These are phyloP conservation scores for Poicephalus meyeri DNA, from an alignment of 2,113 vertebrate species.

Conservation along the genomic window DNA sequence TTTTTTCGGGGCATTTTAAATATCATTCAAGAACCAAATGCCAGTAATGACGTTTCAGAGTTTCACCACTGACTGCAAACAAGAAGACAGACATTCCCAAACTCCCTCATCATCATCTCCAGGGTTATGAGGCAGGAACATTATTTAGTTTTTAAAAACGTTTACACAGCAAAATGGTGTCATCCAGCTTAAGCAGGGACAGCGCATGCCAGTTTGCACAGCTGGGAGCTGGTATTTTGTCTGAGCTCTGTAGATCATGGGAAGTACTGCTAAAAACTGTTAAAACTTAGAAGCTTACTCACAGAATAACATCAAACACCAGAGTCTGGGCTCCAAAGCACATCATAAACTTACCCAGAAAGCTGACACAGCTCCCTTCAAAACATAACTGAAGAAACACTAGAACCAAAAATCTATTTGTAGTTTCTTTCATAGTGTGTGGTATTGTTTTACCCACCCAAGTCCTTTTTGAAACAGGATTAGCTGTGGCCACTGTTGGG, in stretches of 20 bases:
- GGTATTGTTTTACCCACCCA: neutral
- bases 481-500: neutral
- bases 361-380: neutral
- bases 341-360: neutral
- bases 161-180: neutral
- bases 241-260: neutral
- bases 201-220: neutral
- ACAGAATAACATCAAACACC: neutral
- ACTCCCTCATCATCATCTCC: neutral
- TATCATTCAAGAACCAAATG: neutral
- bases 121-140: neutral
- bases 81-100: neutral
- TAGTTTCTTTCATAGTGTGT: neutral
- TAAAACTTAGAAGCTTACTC: neutral
- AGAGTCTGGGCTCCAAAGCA: neutral
- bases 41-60: neutral
- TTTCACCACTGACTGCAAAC: neutral
- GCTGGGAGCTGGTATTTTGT: neutral
- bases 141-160: neutral
- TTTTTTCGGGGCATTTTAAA: constrained; percentile 21
- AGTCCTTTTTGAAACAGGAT: neutral
- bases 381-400: neutral
- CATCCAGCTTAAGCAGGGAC: neutral
- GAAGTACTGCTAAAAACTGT: neutral
- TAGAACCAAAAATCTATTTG: neutral